These are phyloP conservation scores for Caenorhabditis virilis DNA, from an alignment of 2,888 invertebrate species.

Conservation along the genomic window DNA sequence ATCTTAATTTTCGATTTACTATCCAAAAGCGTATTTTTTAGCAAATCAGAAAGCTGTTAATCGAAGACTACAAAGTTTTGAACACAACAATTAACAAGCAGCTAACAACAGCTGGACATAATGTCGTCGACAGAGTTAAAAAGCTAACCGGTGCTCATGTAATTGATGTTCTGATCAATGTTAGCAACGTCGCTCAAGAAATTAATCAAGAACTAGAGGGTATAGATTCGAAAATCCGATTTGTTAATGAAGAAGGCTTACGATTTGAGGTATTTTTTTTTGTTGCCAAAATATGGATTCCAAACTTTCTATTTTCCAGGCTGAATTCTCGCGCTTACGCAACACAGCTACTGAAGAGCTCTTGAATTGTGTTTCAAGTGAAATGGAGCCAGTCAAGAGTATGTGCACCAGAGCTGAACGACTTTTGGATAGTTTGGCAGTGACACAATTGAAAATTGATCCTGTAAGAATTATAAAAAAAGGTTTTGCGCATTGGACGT, in stretches of 20 bases:
- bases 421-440: conserved; percentile 49
- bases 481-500: not conserved
- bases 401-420: conserved; percentile 54
- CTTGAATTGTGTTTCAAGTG: conserved; percentile 43
- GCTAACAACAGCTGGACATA: conserved; percentile 49
- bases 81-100: conserved; percentile 52
- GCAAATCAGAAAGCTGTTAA: conserved; percentile 61
- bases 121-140: conserved; percentile 59
- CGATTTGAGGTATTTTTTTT: conserved; percentile 30
- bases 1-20: not conserved
- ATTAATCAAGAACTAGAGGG: not conserved
- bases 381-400: conserved; percentile 53
- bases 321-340: conserved; percentile 51
- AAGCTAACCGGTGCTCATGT: conserved; percentile 58
- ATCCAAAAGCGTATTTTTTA: conserved; percentile 27
- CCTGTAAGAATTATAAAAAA: conserved; percentile 27
- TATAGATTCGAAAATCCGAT: not conserved
- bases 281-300: conserved; percentile 31
- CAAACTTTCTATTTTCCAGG: conserved; percentile 34
- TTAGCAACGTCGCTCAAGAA: conserved; percentile 39
- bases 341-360: conserved; percentile 55
- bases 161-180: conserved; percentile 55
- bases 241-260: conserved; percentile 47
- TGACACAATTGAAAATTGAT: conserved; percentile 44
- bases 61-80: conserved; percentile 60